Evolutionary conservation across 2,113 vertebrate genomes (phyloP).

Genomic region (Dicaeum eximium): DNA sequence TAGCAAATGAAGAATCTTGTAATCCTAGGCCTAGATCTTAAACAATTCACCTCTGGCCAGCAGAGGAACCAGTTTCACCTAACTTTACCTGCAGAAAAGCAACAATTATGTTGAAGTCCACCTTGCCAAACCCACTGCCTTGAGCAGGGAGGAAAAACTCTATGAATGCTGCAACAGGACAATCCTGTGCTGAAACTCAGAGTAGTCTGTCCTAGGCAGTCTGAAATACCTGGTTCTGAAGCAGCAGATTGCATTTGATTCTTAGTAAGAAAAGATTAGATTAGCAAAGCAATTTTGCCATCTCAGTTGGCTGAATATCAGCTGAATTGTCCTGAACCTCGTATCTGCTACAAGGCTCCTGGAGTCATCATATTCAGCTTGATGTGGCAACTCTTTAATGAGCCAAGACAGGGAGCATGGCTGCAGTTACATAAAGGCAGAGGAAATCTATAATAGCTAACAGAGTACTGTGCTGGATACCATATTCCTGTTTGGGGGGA

Average conservation of each 20-base stretch:
- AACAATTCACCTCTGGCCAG: neutral
- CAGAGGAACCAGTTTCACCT: neutral
- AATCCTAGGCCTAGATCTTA: neutral
- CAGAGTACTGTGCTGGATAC: neutral
- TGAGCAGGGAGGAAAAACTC: neutral
- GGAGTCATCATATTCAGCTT: neutral
- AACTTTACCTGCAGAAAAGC: neutral
- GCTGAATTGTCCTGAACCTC: neutral
- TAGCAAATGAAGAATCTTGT: neutral
- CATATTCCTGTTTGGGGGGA: neutral
- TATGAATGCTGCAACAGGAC: neutral
- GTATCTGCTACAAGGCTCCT: neutral
- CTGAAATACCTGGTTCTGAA: neutral
- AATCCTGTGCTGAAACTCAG: neutral
- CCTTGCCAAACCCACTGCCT: neutral
- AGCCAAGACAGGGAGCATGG: neutral
- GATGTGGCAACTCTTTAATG: neutral
- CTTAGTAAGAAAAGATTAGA: neutral
- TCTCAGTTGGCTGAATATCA: neutral
- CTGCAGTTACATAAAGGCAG: neutral
- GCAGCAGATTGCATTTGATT: neutral
- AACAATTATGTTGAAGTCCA: neutral
- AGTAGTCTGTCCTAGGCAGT: neutral
- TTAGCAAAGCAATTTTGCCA: neutral
- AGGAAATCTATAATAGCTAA: accelerated